phyloP scores from a whole-genome alignment of 2,888 invertebrate genomes.

The Callyntrura sp. region DNA sequence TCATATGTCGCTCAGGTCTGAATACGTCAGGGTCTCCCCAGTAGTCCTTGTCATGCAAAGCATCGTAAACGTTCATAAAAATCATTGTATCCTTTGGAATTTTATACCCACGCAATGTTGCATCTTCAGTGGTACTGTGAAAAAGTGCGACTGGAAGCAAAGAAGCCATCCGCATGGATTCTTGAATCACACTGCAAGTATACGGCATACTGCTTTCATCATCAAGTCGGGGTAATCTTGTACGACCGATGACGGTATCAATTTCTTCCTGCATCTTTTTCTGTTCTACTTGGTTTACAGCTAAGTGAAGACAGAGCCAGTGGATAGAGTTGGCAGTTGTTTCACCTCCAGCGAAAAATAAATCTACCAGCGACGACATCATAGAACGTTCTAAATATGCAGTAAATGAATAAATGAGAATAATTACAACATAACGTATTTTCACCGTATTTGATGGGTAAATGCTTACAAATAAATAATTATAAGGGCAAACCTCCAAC shows the following conservation, averaged over 20 bases:
- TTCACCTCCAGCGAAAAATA: conserved; percentile 95
- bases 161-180: conserved; percentile 62
- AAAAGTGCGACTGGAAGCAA: conserved; percentile 74
- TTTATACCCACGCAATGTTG: conserved; percentile 52
- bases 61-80: conserved; percentile 76
- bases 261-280: conserved; percentile 92
- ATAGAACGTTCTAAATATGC: conserved; percentile 89
- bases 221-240: conserved; percentile 89
- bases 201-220: conserved; percentile 86
- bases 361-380: conserved; percentile 92
- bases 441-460: not conserved
- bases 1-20: conserved; percentile 79
- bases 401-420: not conserved
- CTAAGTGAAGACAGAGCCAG: conserved; percentile 91
- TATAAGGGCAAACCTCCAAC: conserved; percentile 64
- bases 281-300: conserved; percentile 90
- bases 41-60: conserved; percentile 76
- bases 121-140: conserved; percentile 67
- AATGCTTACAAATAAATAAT: not conserved
- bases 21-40: conserved; percentile 81
- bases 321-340: conserved; percentile 93
- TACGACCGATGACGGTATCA: conserved; percentile 90
- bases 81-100: conserved; percentile 80
- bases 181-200: conserved; percentile 71
- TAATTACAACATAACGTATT: not conserved